Evolutionary conservation across 2,888 invertebrate genomes (phyloP), one percentile per base, ranked within the genome.

Genomic region (Entomobrya multifasciata): DNA sequence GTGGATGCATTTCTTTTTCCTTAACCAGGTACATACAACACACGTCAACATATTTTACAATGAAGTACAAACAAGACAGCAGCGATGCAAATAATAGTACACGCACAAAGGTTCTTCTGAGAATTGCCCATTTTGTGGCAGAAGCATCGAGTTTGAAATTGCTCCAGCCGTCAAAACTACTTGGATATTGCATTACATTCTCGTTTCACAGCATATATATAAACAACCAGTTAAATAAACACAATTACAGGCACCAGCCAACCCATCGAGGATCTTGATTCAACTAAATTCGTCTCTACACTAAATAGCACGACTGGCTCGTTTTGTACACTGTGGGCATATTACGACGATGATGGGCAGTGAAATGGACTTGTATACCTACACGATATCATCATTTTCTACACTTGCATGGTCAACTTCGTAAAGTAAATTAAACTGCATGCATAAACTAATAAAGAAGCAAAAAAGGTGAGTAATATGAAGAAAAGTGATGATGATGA

Each of bases 401-500:
- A 1, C 30, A 57, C 67, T 76, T 84, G 77, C 79, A 57, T 80
- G 79, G 72, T 86, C 80, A 80, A 55, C 74, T 81, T 74, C 27
- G 77, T 86, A 74, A 86, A 86, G 86, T 86, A 86, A 86, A 86
- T 86, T 86, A 86, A 86, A 86, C 72, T 86, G 62, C 79, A 74
- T 80, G 86, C 62, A 80, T 80, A 86, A 80, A 74, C 86, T 86
- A 86, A 86, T 79, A 85, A 79, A 78, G 65, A 60, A 36, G 74
- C 41, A 17, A 55, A 62, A 20, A 13, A 62, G 79, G 67, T 84
- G 60, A 72, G 60, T 72, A 70, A 70, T 67, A 62, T 52, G 76
- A 70, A 70, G 60, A 72, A 44, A 44, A n/a, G 17, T 22, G 70
- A 57, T 36, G 22, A 6, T 27, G 49, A 67, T 52, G 20, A 44